These are phyloP conservation scores for Paragorgia papillata DNA, from an alignment of 92 coral and sea anemone species.

Conservation along the genomic window DNA sequence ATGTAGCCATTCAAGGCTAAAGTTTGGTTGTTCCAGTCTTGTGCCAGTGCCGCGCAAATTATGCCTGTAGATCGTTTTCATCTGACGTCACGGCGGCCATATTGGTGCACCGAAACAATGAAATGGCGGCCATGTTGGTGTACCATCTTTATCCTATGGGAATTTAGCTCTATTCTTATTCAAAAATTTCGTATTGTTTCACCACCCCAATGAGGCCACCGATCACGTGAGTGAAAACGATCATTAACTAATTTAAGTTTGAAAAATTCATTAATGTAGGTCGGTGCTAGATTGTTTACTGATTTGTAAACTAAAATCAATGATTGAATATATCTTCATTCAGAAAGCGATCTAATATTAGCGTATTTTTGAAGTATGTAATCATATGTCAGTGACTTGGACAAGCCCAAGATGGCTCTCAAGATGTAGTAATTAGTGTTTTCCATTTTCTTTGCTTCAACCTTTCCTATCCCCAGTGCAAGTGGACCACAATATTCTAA, in stretches of 20 bases:
- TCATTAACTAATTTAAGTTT: slow-evolving; percentile 24
- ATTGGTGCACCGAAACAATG: no score
- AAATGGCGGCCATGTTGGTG: no score
- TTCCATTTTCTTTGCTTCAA: slow-evolving; percentile 24
- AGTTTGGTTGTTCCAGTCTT: slow-evolving; percentile 3
- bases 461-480: slow-evolving; percentile 30
- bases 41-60: slow-evolving; percentile 40
- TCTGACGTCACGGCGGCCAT: no score
- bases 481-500: slow-evolving; percentile 37
- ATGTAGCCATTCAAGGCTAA: slow-evolving; percentile 39
- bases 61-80: no score
- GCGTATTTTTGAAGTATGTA: slow-evolving; percentile 2
- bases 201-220: no score
- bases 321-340: slow-evolving; percentile 4
- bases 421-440: slow-evolving; percentile 44
- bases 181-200: no score
- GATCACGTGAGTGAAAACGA: no score
- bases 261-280: slow-evolving; percentile 40
- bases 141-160: no score
- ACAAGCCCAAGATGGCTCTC: slow-evolving; percentile 23
- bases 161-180: no score
- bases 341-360: no score
- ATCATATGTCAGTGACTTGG: slow-evolving; percentile 20
- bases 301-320: slow-evolving; percentile 25
- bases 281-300: slow-evolving; percentile 23